These are phyloP conservation scores for Aplidium turbinatum DNA, from an alignment of 23 tunicate genomes.

Conservation along the genomic window DNA sequence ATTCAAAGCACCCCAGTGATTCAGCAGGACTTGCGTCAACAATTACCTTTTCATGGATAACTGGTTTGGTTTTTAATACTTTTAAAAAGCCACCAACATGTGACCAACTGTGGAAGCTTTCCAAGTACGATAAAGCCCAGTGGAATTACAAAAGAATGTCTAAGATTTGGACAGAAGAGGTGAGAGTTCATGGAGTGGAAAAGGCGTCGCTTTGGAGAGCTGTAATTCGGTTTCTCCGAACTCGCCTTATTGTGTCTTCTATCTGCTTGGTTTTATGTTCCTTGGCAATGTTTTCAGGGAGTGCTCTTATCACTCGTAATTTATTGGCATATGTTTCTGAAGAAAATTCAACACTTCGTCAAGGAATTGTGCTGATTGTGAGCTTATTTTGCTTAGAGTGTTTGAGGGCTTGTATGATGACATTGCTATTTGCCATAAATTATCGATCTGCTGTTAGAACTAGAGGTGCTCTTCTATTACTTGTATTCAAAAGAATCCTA, in stretches of 20 bases:
- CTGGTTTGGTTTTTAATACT: constrained; percentile 55
- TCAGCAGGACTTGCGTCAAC: constrained; percentile 78
- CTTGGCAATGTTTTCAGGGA: constrained; percentile 37
- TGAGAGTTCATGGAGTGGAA: constrained; percentile 38
- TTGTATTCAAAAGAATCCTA: constrained; percentile 64
- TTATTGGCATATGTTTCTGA: constrained; percentile 49
- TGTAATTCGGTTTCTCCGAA: constrained; percentile 51
- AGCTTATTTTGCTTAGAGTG: constrained; percentile 37
- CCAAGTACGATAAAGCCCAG: constrained; percentile 53
- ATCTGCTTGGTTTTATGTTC: constrained; percentile 31
- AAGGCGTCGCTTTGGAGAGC: constrained; percentile 61
- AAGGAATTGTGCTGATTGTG: constrained; percentile 41
- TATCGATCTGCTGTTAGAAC: constrained; percentile 62
- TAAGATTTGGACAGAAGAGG: constrained; percentile 63
- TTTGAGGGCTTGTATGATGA: constrained; percentile 30
- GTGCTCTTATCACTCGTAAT: constrained; percentile 49
- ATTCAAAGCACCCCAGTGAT: constrained; percentile 61
- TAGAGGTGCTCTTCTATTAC: constrained; percentile 50
- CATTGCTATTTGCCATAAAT: constrained; percentile 46
- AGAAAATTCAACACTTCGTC: not conserved
- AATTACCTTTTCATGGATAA: constrained; percentile 66
- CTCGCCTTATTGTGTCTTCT: constrained; percentile 41
- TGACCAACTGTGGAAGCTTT: constrained; percentile 60
- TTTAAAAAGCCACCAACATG: constrained; percentile 42
- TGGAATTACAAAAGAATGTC: constrained; percentile 47